A percentile compares a stretch with the other conserved stretches of the same genome.
These are phyloP conservation scores for Tetragonisca angustula DNA, from an alignment of 2,888 invertebrate genomes.

Conservation along the genomic window DNA sequence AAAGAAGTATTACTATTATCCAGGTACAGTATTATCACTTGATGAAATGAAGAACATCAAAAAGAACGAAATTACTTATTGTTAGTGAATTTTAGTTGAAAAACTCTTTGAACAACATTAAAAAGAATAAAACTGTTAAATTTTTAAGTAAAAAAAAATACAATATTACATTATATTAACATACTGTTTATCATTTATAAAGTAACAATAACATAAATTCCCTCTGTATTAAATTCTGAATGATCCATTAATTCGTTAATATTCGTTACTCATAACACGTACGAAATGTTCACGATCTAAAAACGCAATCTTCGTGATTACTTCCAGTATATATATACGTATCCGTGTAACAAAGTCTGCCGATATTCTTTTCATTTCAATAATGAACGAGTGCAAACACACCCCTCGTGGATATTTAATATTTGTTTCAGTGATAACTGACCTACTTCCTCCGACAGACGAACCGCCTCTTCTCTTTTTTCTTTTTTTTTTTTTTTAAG, in stretches of 20 bases:
- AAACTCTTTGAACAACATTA: too few species aligned
- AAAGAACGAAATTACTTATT: too few species aligned
- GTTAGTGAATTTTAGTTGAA: too few species aligned
- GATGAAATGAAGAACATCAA: too few species aligned
- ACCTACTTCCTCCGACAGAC: not conserved
- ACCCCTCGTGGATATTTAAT: not conserved
- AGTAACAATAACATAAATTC: not conserved
- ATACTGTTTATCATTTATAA: too few species aligned
- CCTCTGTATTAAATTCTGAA: not conserved
- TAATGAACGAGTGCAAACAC: not conserved
- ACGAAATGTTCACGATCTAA: not conserved
- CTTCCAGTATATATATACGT: too few species aligned
- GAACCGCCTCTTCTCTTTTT: not conserved
- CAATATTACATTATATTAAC: too few species aligned
- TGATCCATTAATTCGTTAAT: not conserved
- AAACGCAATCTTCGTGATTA: not conserved
- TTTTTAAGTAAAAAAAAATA: too few species aligned
- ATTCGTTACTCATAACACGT: not conserved
- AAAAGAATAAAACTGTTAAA: too few species aligned
- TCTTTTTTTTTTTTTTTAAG: not conserved
- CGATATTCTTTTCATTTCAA: not conserved
- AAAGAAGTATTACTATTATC: too few species aligned
- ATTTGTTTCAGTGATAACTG: slow-evolving; percentile 10
- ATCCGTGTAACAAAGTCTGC: not conserved
- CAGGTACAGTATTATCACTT: too few species aligned